Percentiles rank a stretch among this genome's conserved stretches.
phyloP scores from a whole-genome alignment of 1,140 invertebrate genomes.

The Pogonomyrmex barbatus region DNA sequence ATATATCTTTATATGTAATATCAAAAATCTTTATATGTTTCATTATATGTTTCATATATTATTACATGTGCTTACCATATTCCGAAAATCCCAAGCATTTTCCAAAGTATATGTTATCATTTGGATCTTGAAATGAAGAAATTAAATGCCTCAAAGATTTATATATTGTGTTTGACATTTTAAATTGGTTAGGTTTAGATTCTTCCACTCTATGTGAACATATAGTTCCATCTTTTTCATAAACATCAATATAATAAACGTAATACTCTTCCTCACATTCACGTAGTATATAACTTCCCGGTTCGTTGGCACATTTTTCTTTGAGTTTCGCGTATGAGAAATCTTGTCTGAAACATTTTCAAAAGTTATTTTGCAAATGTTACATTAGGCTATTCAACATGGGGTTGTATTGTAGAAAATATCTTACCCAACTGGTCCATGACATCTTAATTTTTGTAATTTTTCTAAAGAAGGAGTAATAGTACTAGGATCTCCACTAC shows the following conservation, averaged over 20 bases:
- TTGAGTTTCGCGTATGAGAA: conserved; percentile 94
- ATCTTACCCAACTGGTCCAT: conserved; percentile 94
- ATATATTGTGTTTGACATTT: conserved; percentile 87
- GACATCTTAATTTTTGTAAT: conserved; percentile 92
- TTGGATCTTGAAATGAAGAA: conserved; percentile 87
- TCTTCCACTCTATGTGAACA: conserved; percentile 90
- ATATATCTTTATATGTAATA: not conserved
- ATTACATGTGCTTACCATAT: conserved; percentile 88
- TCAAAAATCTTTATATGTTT: not conserved
- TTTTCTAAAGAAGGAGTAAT: conserved; percentile 91
- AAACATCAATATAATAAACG: conserved; percentile 93
- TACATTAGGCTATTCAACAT: not conserved
- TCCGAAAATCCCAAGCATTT: conserved; percentile 94
- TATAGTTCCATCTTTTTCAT: conserved; percentile 90
- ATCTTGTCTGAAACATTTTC: conserved; percentile 87
- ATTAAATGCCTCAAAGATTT: conserved; percentile 89
- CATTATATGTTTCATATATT: not conserved
- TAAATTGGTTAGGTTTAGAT: conserved; percentile 83
- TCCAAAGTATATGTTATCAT: conserved; percentile 87
- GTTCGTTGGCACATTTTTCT: conserved; percentile 90
- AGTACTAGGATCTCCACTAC: conserved; percentile 88
- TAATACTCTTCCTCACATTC: conserved; percentile 93
- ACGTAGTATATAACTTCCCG: conserved; percentile 92
- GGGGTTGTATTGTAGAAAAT: conserved; percentile 17
- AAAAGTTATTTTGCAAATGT: conserved; percentile 1